Percentiles rank a stretch among this genome's conserved stretches.
phyloP scores from a whole-genome alignment of 2,797 vertebrate genomes.

The Melanotaenia nigrans region DNA sequence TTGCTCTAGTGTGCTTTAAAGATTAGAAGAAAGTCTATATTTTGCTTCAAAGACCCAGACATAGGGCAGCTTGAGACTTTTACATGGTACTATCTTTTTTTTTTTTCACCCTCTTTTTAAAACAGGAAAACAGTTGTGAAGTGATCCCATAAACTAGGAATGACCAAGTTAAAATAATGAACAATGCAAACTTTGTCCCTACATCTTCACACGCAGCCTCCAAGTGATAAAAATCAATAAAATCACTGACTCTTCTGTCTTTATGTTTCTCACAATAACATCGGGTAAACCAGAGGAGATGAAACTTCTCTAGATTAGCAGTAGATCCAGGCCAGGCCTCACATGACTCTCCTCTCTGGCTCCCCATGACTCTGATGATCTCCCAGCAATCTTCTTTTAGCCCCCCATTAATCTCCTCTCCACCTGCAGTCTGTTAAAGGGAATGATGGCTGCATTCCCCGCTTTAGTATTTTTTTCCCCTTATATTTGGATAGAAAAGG shows the following conservation, averaged over 20 bases:
- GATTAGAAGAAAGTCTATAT: no score
- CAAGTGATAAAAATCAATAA: constrained; percentile 10
- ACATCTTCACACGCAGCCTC: neutral
- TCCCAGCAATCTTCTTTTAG: constrained; percentile 46
- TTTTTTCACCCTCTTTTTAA: no score
- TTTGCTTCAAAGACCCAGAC: no score
- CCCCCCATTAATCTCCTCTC: constrained; percentile 58
- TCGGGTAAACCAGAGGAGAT: constrained; percentile 26
- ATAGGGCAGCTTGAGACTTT: no score
- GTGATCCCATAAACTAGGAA: neutral
- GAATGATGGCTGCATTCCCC: constrained; percentile 32
- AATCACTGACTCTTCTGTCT: constrained; percentile 3
- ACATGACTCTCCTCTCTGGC: constrained; percentile 41
- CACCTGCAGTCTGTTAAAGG: constrained; percentile 28
- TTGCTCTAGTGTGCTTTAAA: no score
- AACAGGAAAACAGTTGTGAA: neutral
- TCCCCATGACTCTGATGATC: constrained; percentile 51
- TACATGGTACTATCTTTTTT: no score
- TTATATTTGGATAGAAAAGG: constrained; percentile 24
- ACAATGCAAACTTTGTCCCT: constrained; percentile 2
- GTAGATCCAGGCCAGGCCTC: constrained; percentile 45
- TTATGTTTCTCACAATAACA: constrained; percentile 5
- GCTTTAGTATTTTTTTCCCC: constrained; percentile 40
- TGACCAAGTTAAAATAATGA: neutral
- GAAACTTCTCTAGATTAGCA: constrained; percentile 55